Evolutionary conservation across 2,888 invertebrate species (phyloP), one percentile per base, ranked within the genome.

Genomic region (Rotaria sp.): DNA sequence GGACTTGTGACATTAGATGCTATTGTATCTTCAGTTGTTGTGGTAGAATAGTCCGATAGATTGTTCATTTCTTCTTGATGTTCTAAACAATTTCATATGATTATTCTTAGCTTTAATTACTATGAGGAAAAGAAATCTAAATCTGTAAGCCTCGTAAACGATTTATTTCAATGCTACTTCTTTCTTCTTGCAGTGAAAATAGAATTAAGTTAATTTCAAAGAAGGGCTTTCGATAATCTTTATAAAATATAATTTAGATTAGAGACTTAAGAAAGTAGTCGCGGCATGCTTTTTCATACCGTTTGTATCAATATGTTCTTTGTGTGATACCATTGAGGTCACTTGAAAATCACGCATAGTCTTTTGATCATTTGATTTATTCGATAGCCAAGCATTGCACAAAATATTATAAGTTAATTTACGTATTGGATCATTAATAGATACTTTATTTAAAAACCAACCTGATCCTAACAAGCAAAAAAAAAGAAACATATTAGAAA

Each of bases 351-450:
- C 80, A n/a, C 80, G 41, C 1, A 45, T n/a, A 4, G 80, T 80
- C 15, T 80, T 80, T n/a, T 80, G 80, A 80, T 80, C 80, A 26
- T 26, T 45, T n/a, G 80, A 41, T 80, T 80, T 45, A 80, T 26
- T 80, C 26, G 80, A 80, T 80, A 80, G n/a, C 80, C 80, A 80
- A 45, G 45, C 26, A 80, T 80, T 80, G 45, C 80, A 80, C 41
- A 8, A n/a, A 26, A 80, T 80, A 10, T 80, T 10, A 45, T 24
- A 80, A 13, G 80, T 80, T n/a, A 15, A n/a, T 2, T n/a, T 10
- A 45, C 80, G 41, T 45, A 80, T 41, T 5, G 80, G 45, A 80
- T 80, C 80, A 45, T 38, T 10, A n/a, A 80, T 45, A 3, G 45
- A n/a, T n/a, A 80, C 45, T 26, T 80, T 45, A 80, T n/a, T 13